Base-by-base conservation (phyloP, 2,888 invertebrate genomes). In the Nymphalis polychloros region DNA sequence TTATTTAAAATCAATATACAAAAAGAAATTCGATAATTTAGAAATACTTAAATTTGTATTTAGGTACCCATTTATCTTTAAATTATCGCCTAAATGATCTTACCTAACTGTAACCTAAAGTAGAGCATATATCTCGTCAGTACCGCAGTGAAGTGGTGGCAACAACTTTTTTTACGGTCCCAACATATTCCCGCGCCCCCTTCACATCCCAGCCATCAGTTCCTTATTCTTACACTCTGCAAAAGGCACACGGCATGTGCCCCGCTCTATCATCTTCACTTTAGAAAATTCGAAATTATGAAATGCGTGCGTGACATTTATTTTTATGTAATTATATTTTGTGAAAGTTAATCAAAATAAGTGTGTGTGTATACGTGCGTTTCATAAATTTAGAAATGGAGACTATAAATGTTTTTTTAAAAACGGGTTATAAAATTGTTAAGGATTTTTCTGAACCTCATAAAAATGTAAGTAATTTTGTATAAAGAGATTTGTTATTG, bases 101-200 rank as follows among this genome's bases (percentile, higher is more conserved):
- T 41, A 13, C 2, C 3, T 27, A 55, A 23, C 23, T 27, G 27
- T 47, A 65, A 59, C 60, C 70, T 77, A 67, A 85, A 85, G 88
- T 88, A 83, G 91, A 91, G 91, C 87, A 90, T 74, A 78, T 72
- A 76, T 66, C 79, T 74, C 73, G 78, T 75, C 80, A 75, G 73
- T 76, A 75, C 78, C 76, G 74, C 76, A 81, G 79, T 77, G 81
- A 84, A 85, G 83, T 85, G 81, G 87, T 84, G 85, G 85, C 86
- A 85, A 86, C 90, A 81, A 85, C 86, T 90, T 92, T 92, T 89
- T 91, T 88, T 89, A 84, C 82, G 77, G 76, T 79, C 83, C 84
- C 88, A 87, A 88, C 89, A 87, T 88, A 88, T 87, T 85, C 89
- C 87, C 84, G 83, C 85, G 86, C 84, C 89, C 52, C 88, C 81